Conservation (phyloP, 2,888 invertebrate species). For the Tridacna gigas region DNA sequence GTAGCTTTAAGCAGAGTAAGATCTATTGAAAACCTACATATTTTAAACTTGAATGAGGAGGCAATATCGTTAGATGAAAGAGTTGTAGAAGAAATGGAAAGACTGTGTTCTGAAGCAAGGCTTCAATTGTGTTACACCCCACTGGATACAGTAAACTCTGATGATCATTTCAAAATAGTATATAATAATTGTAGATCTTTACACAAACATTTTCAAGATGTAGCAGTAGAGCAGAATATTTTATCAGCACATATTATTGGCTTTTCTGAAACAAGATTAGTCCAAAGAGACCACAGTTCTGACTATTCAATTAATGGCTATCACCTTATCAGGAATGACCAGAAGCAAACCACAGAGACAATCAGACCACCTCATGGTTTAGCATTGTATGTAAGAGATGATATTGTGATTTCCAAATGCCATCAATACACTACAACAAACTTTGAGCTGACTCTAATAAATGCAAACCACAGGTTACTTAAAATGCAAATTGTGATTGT, state of each 20-base stretch:
- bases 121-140: constrained; percentile 28
- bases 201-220: constrained; percentile 40
- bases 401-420: not conserved
- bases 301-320: constrained; percentile 34
- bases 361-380: constrained; percentile 53
- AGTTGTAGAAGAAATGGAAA: constrained; percentile 15
- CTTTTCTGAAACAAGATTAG: constrained; percentile 45
- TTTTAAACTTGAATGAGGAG: constrained; percentile 27
- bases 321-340: constrained; percentile 40
- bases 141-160: constrained; percentile 18
- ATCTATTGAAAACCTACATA: constrained; percentile 31
- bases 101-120: not conserved
- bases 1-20: constrained; percentile 49
- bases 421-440: not conserved
- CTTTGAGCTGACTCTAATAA: constrained; percentile 20
- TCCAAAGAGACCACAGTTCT: constrained; percentile 20
- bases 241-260: constrained; percentile 45
- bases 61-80: constrained; percentile 4
- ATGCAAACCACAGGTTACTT: not conserved
- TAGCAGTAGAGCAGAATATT: constrained; percentile 39
- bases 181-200: constrained; percentile 53
- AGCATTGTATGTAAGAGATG: constrained; percentile 40
- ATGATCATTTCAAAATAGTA: constrained; percentile 8
- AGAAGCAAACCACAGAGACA: not conserved
- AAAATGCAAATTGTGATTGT: constrained; percentile 41